Base-by-base conservation (phyloP, 2,888 invertebrate species). In the Actias luna region DNA sequence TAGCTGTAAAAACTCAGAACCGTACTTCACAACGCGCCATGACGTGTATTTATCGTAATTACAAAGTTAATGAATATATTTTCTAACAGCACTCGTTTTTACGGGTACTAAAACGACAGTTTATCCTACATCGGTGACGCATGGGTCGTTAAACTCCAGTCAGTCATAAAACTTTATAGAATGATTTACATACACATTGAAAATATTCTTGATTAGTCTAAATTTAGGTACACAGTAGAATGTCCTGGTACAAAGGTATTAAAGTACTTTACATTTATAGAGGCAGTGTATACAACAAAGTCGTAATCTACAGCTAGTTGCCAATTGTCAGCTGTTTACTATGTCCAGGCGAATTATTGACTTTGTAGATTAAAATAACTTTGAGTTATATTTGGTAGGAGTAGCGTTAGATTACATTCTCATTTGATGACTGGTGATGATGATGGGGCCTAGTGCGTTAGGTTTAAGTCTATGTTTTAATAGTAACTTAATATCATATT, bases 41-140 rank as follows among this genome's bases (percentile, higher is more conserved):
- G 33, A 33, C 7, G 12, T 33, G 12, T 33, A 1, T 33, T 7
- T 46, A 50, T 22, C 12, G 0, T 50, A 25, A 50, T 50, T 12
- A 42, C n/a, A 10, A 50, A 25, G 46, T 50, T 12, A 25, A 22
- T 25, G 22, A 12, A 25, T 25, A 18, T 12, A 25, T 50, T 22
- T 50, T 25, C 12, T 12, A 25, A 50, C 25, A 46, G 7, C 14
- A 55, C 46, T 7, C 55, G 29, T 29, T 55, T n/a, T 55, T 55
- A 55, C 55, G 29, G 29, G 16, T 29, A 12, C 1, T n/a, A 27
- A 29, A 55, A 16, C 55, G 16, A 55, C 55, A 55, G 55, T 27
- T 55, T 55, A 55, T 18, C 29, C 29, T 8, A 55, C 8, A 29
- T 29, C 29, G 55, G 55, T 55, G 29, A 55, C 55, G 55, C 55